Evolutionary conservation across 1,140 invertebrate genomes (phyloP), one percentile per base, ranked within the genome.

Genomic region (Thaumatotibia leucotreta): DNA sequence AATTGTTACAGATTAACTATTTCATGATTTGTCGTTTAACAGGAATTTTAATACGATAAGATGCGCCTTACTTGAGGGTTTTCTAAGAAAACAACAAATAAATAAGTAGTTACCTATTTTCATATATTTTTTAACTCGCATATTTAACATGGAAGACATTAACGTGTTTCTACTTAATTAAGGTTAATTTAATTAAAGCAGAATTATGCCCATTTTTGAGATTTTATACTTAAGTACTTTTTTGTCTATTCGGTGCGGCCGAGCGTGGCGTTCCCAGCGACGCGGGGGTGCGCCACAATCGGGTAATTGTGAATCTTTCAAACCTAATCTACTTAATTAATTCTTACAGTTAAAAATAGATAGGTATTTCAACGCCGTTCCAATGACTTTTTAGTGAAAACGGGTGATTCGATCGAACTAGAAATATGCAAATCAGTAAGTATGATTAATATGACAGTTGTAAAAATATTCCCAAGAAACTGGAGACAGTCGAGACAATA

Each of bases 171-270:
- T 29, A 80, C 69, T 76, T 88, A 83, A 86, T 86, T 83, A 86
- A 81, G 72, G 72, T 80, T 83, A 88, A 88, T 88, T 85, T 82
- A 86, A 81, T 77, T 76, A 79, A 68, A 69, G 58, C 66, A n/a
- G 63, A 71, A 67, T 80, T 74, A 74, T 74, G 64, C 32, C 79
- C 75, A 75, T 80, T 75, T 81, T 76, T 73, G 68, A 78, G 65
- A 61, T 23, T 58, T 31, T 58, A 58, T 58, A 58, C 52, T 58
- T 58, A 14, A 29, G 11, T 58, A 58, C n/a, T 29, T 27, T 31
- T 82, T 70, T 66, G 52, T 61, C 49, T 66, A 63, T 69, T 64
- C 24, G 29, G 52, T n/a, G 27, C 63, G 23, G 24, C 33, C 63
- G 63, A 45, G 63, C 33, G 14, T 17, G 11, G 27, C 33, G 39